Evolutionary conservation across 2,797 vertebrate genomes (phyloP).

Genomic region (Lepilemur septentrionalis): DNA sequence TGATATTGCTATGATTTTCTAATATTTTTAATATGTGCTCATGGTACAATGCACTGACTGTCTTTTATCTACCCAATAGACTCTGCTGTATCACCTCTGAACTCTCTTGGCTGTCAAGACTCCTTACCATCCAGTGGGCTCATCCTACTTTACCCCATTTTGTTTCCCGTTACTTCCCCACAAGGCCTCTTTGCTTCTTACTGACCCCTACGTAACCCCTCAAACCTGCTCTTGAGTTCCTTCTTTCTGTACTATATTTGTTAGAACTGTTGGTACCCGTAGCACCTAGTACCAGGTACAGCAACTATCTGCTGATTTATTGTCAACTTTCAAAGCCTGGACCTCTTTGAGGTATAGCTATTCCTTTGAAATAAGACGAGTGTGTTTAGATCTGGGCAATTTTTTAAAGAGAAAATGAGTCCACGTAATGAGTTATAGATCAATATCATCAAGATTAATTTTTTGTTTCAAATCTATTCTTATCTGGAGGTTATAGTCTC

Average conservation of each 20-base stretch:
- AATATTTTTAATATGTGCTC: background rate
- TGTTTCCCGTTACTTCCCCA: background rate
- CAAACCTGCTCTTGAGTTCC: background rate
- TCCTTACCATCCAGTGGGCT: background rate
- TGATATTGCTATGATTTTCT: background rate
- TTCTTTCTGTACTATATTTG: background rate
- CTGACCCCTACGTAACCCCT: background rate
- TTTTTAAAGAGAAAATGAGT: background rate
- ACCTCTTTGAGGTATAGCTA: background rate
- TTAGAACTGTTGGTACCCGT: background rate
- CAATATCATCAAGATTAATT: background rate
- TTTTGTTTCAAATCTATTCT: slow-evolving; percentile 15
- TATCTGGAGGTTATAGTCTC: background rate
- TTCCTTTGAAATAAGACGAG: slow-evolving; percentile 33
- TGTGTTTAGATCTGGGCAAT: background rate
- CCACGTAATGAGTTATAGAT: background rate
- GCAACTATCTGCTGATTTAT: background rate
- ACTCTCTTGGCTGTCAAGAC: background rate
- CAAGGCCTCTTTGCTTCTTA: background rate
- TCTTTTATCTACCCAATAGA: background rate
- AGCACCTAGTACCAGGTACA: background rate
- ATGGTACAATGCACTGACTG: background rate
- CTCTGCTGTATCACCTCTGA: background rate
- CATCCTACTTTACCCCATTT: background rate
- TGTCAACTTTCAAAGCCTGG: background rate